Conservation (phyloP, 1,140 invertebrate species). For the Vanessa atalanta region DNA sequence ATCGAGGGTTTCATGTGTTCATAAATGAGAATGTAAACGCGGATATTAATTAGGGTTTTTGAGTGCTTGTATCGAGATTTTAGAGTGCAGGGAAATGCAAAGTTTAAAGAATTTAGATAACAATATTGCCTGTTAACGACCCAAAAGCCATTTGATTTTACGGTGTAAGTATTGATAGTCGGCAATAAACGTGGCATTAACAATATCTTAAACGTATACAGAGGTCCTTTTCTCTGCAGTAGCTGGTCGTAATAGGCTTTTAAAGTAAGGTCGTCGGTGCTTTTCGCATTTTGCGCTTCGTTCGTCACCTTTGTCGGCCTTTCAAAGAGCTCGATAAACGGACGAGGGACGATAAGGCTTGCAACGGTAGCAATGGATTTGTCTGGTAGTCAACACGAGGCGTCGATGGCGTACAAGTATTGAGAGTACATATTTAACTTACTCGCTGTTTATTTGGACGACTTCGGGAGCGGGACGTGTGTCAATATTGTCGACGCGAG, state of each 20-base stretch:
- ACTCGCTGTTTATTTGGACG: slow-evolving; percentile 44
- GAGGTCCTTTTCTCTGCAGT: slow-evolving; percentile 38
- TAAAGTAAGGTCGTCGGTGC: slow-evolving; percentile 45
- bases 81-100: slow-evolving; percentile 28
- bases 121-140: slow-evolving; percentile 36
- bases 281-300: slow-evolving; percentile 61
- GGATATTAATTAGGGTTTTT: slow-evolving; percentile 30
- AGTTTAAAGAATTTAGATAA: slow-evolving; percentile 36
- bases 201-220: slow-evolving; percentile 43
- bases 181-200: slow-evolving; percentile 41
- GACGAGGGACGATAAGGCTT: slow-evolving; percentile 61
- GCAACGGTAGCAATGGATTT: slow-evolving; percentile 75
- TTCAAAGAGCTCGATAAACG: slow-evolving; percentile 70
- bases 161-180: slow-evolving; percentile 29
- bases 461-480: slow-evolving; percentile 35
- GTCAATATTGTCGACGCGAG: slow-evolving; percentile 46
- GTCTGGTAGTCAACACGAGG: slow-evolving; percentile 69
- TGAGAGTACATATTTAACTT: slow-evolving; percentile 66
- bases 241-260: slow-evolving; percentile 53
- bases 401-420: slow-evolving; percentile 48
- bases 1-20: slow-evolving; percentile 28
- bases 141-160: slow-evolving; percentile 28
- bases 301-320: slow-evolving; percentile 73
- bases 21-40: slow-evolving; percentile 24
- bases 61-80: slow-evolving; percentile 15